Evolutionary conservation across 2,888 invertebrate genomes (phyloP).

Genomic region (Pharmacophagus antenor): DNA sequence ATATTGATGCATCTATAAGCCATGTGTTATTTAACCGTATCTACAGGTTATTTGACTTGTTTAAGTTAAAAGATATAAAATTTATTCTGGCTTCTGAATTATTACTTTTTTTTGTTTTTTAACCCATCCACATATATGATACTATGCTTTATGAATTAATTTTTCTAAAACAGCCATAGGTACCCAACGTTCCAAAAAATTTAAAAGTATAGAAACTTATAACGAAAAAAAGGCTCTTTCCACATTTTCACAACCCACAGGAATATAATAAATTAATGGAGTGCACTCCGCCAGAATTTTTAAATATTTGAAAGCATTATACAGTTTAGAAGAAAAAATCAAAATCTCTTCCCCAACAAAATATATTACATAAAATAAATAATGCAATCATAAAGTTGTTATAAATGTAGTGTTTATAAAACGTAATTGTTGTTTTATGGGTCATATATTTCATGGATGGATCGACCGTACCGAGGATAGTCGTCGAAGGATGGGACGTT

Average conservation of each 20-base stretch:
- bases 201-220: too few relatives aligned
- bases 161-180: too few relatives aligned
- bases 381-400: slow-evolving; percentile 80
- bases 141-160: too few relatives aligned
- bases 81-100: too few relatives aligned
- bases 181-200: too few relatives aligned
- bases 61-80: too few relatives aligned
- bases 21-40: too few relatives aligned
- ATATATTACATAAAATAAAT: slow-evolving; percentile 81
- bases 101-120: too few relatives aligned
- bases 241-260: slow-evolving; percentile 44
- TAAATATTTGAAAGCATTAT: slow-evolving; percentile 76
- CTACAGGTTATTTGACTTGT: too few relatives aligned
- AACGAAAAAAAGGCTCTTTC: slow-evolving; percentile 45
- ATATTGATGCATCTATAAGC: not conserved
- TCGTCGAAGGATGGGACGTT: slow-evolving; percentile 33
- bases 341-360: slow-evolving; percentile 69
- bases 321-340: slow-evolving; percentile 75
- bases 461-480: slow-evolving; percentile 42
- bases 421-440: slow-evolving; percentile 77
- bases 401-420: slow-evolving; percentile 80
- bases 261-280: slow-evolving; percentile 78
- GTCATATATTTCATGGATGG: slow-evolving; percentile 64
- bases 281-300: slow-evolving; percentile 76
- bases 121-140: too few relatives aligned